These are phyloP conservation scores for Eolophus roseicapilla DNA, from an alignment of 2,113 vertebrate genomes.

Conservation along the genomic window DNA sequence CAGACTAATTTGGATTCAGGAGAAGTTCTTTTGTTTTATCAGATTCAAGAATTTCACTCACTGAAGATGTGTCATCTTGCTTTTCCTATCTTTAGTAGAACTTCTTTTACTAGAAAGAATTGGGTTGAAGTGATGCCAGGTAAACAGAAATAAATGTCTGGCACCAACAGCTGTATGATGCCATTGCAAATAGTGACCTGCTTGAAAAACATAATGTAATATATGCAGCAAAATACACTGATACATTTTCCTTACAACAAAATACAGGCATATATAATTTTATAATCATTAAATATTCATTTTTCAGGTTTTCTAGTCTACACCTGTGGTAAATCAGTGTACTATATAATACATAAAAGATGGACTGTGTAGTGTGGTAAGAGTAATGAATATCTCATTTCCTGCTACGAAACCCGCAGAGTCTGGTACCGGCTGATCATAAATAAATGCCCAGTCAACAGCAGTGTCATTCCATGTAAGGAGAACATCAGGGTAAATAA, in stretches of 20 bases:
- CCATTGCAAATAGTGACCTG: neutral
- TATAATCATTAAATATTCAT: slow-evolving; percentile 53
- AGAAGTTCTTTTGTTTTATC: neutral
- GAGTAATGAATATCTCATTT: slow-evolving; percentile 69
- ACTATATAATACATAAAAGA: slow-evolving; percentile 46
- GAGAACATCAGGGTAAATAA: slow-evolving; percentile 56
- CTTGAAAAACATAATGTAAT: neutral
- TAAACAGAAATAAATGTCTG: neutral
- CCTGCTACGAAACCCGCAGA: slow-evolving; percentile 45
- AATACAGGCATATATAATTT: neutral
- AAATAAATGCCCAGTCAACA: slow-evolving; percentile 70
- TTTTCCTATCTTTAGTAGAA: neutral
- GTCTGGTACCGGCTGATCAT: slow-evolving; percentile 41
- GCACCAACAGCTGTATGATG: neutral
- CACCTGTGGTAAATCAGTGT: slow-evolving; percentile 26
- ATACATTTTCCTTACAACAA: neutral
- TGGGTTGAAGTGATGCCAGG: neutral
- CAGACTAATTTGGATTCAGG: neutral
- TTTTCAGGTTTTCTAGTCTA: slow-evolving; percentile 28
- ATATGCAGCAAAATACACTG: neutral
- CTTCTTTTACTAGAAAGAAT: neutral
- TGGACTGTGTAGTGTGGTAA: slow-evolving; percentile 52
- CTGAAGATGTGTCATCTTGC: neutral
- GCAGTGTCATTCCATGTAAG: slow-evolving; percentile 57
- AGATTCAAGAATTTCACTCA: neutral